phyloP scores from a whole-genome alignment of 2,113 vertebrate genomes.

The Daubentonia madagascariensis region DNA sequence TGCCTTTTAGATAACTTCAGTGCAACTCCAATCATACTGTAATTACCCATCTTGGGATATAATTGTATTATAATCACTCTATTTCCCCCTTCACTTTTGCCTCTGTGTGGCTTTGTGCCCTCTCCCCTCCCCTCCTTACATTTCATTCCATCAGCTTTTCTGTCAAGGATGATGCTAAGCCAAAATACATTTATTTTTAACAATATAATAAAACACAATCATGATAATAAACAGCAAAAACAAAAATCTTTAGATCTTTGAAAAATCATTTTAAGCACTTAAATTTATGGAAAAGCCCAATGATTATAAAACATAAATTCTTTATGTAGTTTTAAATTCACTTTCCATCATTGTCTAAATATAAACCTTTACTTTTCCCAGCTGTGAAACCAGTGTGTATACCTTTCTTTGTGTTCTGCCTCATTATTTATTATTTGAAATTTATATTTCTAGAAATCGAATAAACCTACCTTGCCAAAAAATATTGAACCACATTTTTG shows the following conservation, averaged over 20 bases:
- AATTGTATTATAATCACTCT: background rate
- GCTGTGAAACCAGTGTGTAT: background rate
- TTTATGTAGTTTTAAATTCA: background rate
- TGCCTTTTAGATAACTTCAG: background rate
- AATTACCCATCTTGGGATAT: background rate
- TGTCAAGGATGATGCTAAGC: background rate
- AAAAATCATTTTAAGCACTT: background rate
- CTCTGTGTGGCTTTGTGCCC: background rate
- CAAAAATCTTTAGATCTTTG: background rate
- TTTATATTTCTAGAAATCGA: background rate
- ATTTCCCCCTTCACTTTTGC: background rate
- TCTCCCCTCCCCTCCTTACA: background rate
- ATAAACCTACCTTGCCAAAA: background rate
- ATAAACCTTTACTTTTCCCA: background rate
- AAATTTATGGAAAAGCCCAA: background rate
- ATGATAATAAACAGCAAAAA: background rate
- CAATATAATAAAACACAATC: background rate
- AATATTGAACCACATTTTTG: background rate
- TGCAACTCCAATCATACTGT: background rate
- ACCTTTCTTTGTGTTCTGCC: background rate
- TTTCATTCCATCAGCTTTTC: background rate
- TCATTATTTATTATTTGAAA: background rate
- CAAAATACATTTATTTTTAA: slow-evolving; percentile 4
- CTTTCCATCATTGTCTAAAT: background rate
- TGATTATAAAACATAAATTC: background rate